phyloP scores from a whole-genome alignment of 2,888 invertebrate genomes.

The Epinotia ramella region DNA sequence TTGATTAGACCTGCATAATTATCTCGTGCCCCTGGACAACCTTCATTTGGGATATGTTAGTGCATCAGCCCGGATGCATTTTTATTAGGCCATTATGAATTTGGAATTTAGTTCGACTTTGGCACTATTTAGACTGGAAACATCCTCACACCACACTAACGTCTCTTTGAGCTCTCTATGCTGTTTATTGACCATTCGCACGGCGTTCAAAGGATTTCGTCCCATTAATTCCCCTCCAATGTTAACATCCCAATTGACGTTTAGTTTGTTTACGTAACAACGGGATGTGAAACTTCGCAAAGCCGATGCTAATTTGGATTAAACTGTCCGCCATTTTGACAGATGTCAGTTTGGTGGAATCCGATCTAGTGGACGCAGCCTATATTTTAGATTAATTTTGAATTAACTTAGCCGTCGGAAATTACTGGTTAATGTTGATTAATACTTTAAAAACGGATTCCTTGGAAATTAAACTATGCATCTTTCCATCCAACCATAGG shows the following conservation, averaged over 20 bases:
- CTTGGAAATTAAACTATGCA: too few relatives aligned
- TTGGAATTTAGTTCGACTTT: neutral
- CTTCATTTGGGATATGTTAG: neutral
- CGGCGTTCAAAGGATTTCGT: constrained; percentile 33
- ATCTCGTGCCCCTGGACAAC: neutral
- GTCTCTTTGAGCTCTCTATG: constrained; percentile 15
- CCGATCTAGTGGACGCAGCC: constrained; percentile 25
- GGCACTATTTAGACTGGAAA: constrained; percentile 5
- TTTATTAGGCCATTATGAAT: too few relatives aligned
- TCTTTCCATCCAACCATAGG: too few relatives aligned
- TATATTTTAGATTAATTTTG: constrained; percentile 1
- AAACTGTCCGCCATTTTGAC: constrained; percentile 48
- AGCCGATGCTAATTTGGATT: constrained; percentile 7
- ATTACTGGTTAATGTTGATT: neutral
- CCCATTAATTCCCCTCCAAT: constrained; percentile 18
- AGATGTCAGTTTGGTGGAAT: constrained; percentile 50
- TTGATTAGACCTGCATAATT: neutral
- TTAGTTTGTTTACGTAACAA: constrained; percentile 25
- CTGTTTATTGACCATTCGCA: constrained; percentile 23
- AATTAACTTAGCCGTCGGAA: neutral
- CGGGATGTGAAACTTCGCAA: constrained; percentile 6
- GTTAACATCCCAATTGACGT: constrained; percentile 26
- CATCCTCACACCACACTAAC: constrained; percentile 4
- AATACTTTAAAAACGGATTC: neutral
- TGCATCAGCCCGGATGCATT: neutral